Evolutionary conservation across 2,888 invertebrate species (phyloP).

Genomic region (Pocota personata): DNA sequence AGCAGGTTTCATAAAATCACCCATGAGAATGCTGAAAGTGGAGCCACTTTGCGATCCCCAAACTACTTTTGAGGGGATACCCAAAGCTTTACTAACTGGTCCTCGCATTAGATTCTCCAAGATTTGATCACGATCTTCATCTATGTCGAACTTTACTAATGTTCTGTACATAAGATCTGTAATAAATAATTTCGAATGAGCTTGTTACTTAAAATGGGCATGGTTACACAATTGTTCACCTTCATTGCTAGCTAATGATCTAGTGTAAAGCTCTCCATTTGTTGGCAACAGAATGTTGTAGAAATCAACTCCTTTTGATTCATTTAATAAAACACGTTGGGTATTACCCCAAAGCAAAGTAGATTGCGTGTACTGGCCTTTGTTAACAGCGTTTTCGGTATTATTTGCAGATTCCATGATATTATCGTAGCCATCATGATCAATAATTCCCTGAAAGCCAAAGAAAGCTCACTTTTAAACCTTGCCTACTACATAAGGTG

Average conservation of each 20-base stretch:
- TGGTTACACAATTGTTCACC: constrained; percentile 15
- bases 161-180: constrained; percentile 79
- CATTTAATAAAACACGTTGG: constrained; percentile 85
- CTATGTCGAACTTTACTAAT: constrained; percentile 79
- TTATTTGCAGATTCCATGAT: constrained; percentile 85
- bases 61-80: constrained; percentile 85
- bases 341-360: constrained; percentile 87
- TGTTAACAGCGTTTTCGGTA: constrained; percentile 85
- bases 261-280: constrained; percentile 79
- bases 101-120: constrained; percentile 88
- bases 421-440: constrained; percentile 85
- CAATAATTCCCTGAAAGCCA: constrained; percentile 86
- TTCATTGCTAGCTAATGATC: constrained; percentile 48
- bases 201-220: background rate
- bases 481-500: no score
- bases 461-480: no score
- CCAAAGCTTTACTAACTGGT: constrained; percentile 86
- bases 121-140: constrained; percentile 78
- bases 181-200: background rate
- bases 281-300: constrained; percentile 88
- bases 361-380: constrained; percentile 85
- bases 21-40: constrained; percentile 86
- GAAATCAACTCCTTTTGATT: constrained; percentile 89
- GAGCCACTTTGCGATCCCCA: constrained; percentile 86
- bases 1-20: constrained; percentile 93